Evolutionary conservation across 2,113 vertebrate species (phyloP).

Genomic region (Eclectus roratus): DNA sequence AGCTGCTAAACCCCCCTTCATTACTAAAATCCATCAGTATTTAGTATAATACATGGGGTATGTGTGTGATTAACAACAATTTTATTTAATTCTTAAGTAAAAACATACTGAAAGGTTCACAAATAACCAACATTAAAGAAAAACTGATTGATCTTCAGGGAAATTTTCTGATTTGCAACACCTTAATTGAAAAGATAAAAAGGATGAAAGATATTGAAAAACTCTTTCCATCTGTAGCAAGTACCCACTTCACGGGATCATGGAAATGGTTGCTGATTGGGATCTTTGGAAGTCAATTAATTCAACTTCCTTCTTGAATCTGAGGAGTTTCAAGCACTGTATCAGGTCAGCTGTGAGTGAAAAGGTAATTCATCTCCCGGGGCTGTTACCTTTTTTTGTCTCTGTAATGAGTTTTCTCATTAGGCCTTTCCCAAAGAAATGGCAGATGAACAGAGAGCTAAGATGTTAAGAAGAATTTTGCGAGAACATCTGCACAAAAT

Average conservation of each 20-base stretch:
- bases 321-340: not conserved
- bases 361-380: not conserved
- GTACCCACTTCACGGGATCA: not conserved
- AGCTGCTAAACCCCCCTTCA: fast-evolving
- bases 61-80: fast-evolving
- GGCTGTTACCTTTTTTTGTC: not conserved
- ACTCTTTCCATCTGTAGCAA: not conserved
- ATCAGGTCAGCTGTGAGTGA: not conserved
- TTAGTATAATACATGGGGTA: fast-evolving
- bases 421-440: not conserved
- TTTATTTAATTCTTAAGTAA: not conserved
- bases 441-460: not conserved
- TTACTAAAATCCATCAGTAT: not conserved
- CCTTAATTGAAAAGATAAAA: not conserved
- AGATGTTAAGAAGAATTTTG: not conserved
- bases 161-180: not conserved
- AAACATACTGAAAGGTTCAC: not conserved
- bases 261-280: not conserved
- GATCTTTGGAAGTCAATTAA: not conserved
- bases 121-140: not conserved
- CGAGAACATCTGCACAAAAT: not conserved
- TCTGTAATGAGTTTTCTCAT: not conserved
- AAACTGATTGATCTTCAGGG: not conserved
- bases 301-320: not conserved
- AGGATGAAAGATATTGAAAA: not conserved